A percentile compares a stretch with the other conserved stretches of the same genome.
phyloP scores from a whole-genome alignment of 2,113 vertebrate genomes.

The Tichodroma muraria region DNA sequence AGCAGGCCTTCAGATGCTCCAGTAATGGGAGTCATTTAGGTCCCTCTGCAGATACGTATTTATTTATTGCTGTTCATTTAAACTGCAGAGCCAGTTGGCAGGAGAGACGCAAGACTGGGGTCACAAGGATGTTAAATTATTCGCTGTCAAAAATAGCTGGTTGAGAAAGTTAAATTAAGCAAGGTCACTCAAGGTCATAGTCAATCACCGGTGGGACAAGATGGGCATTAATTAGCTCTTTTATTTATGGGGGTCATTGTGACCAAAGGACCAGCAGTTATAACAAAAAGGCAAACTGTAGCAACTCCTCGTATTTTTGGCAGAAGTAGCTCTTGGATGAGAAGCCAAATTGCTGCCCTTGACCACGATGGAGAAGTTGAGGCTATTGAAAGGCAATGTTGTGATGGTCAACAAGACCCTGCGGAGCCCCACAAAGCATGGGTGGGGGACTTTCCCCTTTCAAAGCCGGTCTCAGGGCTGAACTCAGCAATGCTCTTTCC shows the following conservation, averaged over 20 bases:
- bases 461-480: neutral
- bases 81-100: conserved; percentile 49
- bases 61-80: conserved; percentile 54
- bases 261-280: neutral
- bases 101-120: conserved; percentile 8
- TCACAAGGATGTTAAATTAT: conserved; percentile 48
- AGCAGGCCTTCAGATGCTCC: conserved; percentile 53
- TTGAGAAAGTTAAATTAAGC: conserved; percentile 26
- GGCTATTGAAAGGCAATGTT: neutral
- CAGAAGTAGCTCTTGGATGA: neutral
- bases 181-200: conserved; percentile 26
- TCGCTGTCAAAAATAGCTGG: conserved; percentile 40
- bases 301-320: neutral
- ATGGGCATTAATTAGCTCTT: neutral
- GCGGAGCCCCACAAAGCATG: neutral
- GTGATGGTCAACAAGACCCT: neutral
- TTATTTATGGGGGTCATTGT: neutral
- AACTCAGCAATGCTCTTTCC: neutral
- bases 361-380: neutral
- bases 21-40: conserved; percentile 53
- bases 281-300: neutral
- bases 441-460: neutral
- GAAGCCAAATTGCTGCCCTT: neutral
- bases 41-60: conserved; percentile 59
- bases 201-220: neutral